phyloP scores from a whole-genome alignment of 2,888 invertebrate species.

The Aphodius granarius region DNA sequence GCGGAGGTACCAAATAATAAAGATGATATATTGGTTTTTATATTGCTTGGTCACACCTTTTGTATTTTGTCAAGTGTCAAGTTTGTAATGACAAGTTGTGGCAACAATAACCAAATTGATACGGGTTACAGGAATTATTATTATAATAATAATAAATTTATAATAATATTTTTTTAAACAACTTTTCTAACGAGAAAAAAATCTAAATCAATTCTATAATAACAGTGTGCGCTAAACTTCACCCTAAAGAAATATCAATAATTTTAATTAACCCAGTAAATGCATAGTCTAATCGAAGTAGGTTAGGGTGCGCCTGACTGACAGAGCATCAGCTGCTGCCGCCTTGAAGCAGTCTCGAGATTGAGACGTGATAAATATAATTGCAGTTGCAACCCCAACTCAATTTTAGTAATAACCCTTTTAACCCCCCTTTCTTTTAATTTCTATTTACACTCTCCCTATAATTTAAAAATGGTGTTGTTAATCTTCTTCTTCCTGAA shows the following conservation, averaged over 20 bases:
- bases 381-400: neutral
- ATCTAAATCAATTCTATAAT: neutral
- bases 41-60: no score
- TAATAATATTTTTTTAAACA: no score
- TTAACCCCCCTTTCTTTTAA: neutral
- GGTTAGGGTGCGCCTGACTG: slow-evolving; percentile 33
- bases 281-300: slow-evolving; percentile 31
- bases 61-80: no score
- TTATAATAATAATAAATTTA: no score
- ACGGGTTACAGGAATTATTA: no score
- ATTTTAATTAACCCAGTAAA: slow-evolving; percentile 35
- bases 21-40: no score
- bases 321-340: slow-evolving; percentile 30
- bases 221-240: neutral
- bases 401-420: neutral
- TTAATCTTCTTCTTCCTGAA: neutral
- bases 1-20: no score
- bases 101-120: no score
- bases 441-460: neutral
- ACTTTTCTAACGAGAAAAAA: neutral
- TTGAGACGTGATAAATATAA: neutral
- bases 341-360: neutral
- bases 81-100: no score
- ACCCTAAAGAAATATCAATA: slow-evolving; percentile 30
- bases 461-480: neutral